Conservation (phyloP, 2,113 vertebrate genomes). For the Hippocampus abdominalis region DNA sequence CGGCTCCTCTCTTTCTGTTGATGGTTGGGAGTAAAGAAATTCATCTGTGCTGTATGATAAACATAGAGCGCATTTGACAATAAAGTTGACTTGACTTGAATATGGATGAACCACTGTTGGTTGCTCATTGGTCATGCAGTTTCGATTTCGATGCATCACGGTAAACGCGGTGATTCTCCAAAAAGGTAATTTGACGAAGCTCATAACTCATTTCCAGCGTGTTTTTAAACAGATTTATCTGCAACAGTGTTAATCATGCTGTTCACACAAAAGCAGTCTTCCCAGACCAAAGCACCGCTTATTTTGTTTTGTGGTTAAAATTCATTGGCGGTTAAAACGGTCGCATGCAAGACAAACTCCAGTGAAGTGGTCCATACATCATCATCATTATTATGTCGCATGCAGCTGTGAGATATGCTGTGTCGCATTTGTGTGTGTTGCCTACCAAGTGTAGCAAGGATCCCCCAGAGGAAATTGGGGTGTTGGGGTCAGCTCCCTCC, state of each 20-base stretch:
- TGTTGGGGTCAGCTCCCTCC: constrained; percentile 82
- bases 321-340: background rate
- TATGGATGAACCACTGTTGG: too few relatives aligned
- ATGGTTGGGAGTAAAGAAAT: too few relatives aligned
- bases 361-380: background rate
- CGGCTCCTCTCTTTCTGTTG: too few relatives aligned
- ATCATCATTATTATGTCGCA: background rate
- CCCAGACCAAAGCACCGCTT: background rate
- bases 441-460: constrained; percentile 93
- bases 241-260: background rate
- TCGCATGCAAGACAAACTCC: background rate
- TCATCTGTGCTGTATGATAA: too few relatives aligned
- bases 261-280: background rate
- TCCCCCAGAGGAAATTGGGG: constrained; percentile 79
- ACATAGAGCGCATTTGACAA: too few relatives aligned
- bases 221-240: too few relatives aligned
- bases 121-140: too few relatives aligned
- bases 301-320: background rate
- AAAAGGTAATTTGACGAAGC: too few relatives aligned
- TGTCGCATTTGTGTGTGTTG: constrained; percentile 1
- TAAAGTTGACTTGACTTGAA: too few relatives aligned
- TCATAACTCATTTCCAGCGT: too few relatives aligned
- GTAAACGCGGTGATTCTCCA: too few relatives aligned
- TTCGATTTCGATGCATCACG: too few relatives aligned
- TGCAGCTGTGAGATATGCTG: background rate